A percentile compares a stretch with the other conserved stretches of the same genome.
phyloP scores from a whole-genome alignment of 1,140 invertebrate species.

The Rhizoglyphus robini region DNA sequence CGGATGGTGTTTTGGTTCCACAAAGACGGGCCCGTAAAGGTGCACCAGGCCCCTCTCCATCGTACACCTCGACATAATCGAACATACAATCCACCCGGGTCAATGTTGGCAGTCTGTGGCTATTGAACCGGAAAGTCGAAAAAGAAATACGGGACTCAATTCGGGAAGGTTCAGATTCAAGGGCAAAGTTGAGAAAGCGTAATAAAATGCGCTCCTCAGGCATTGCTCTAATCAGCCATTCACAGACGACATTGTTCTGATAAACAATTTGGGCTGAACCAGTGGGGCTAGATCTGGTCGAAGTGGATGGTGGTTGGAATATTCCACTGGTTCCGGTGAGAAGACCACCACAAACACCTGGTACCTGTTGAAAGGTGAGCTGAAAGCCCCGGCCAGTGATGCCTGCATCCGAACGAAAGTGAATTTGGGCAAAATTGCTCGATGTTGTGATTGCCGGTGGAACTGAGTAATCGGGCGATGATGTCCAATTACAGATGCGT shows the following conservation, averaged over 20 bases:
- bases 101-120: no score
- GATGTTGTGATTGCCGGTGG: constrained; percentile 53
- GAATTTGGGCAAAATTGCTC: constrained; percentile 45
- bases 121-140: no score
- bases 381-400: constrained; percentile 44
- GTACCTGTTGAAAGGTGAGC: constrained; percentile 51
- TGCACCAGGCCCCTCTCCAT: constrained; percentile 50
- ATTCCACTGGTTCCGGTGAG: constrained; percentile 47
- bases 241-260: constrained; percentile 50
- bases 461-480: constrained; percentile 29
- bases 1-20: constrained; percentile 46
- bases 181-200: constrained; percentile 51
- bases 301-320: constrained; percentile 58
- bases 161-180: constrained; percentile 44
- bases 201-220: constrained; percentile 46
- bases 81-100: constrained; percentile 41
- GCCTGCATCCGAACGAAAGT: constrained; percentile 61
- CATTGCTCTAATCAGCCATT: constrained; percentile 56
- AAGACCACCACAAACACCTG: constrained; percentile 65
- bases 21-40: constrained; percentile 59
- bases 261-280: constrained; percentile 36
- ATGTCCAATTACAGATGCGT: constrained; percentile 11
- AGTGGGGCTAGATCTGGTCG: constrained; percentile 34
- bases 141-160: no score
- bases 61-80: constrained; percentile 68